Evolutionary conservation across 2,797 vertebrate genomes (phyloP).

Genomic region (Lacerta viridis): DNA sequence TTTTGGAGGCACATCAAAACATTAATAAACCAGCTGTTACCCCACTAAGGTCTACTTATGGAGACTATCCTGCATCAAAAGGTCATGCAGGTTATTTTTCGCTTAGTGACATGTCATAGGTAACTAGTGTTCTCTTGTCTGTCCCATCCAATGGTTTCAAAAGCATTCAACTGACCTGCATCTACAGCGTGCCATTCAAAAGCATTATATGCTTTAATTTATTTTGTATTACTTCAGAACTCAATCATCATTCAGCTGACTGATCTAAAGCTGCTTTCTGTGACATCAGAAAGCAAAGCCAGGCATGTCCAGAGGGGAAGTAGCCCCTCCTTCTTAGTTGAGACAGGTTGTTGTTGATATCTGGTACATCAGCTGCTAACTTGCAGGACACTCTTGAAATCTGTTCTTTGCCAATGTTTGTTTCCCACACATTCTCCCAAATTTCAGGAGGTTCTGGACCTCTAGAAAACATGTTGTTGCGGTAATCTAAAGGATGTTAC

Average conservation of each 20-base stretch:
- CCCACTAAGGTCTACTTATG: background rate
- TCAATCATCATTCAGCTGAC: background rate
- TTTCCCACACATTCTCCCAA: background rate
- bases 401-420: background rate
- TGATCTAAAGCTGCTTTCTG: background rate
- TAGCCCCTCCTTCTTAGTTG: background rate
- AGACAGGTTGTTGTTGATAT: background rate
- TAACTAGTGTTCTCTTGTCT: background rate
- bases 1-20: background rate
- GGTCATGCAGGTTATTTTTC: constrained; percentile 1
- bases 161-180: background rate
- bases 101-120: background rate
- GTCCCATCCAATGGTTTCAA: background rate
- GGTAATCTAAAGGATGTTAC: background rate
- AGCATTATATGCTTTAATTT: constrained; percentile 1
- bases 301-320: background rate
- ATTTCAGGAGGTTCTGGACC: background rate
- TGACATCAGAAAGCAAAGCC: background rate
- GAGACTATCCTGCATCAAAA: background rate
- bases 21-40: background rate
- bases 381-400: background rate
- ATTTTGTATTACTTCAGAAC: background rate
- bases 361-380: too few species aligned
- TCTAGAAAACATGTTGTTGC: background rate
- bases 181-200: background rate